Evolutionary conservation across 2,888 invertebrate genomes (phyloP), one percentile per base, ranked within the genome.

Genomic region (Netelia virgata): DNA sequence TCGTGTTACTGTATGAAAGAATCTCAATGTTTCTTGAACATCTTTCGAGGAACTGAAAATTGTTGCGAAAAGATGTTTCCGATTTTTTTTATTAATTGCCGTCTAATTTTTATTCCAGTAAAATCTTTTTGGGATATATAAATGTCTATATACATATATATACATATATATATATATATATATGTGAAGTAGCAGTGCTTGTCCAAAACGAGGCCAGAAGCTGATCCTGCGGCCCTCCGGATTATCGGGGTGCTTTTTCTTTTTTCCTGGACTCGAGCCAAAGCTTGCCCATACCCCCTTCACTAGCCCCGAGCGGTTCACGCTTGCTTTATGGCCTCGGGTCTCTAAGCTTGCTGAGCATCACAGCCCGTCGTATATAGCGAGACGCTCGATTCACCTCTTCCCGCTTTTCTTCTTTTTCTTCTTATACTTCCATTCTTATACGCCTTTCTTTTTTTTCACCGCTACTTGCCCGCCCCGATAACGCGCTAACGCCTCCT

Each of bases 251-350:
- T 88, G 90, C 77, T 76, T 81, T 70, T 72, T 70, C 77, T 73
- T 79, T 73, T 88, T 90, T 89, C 87, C 90, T 93, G 92, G 91
- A 91, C 36, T 61, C 78, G 84, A 83, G 92, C 92, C 93, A 93
- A 87, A 89, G 81, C 79, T 83, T 59, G 76, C 76, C 76, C 76
- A 66, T 68, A 53, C 78, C 36, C 72, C 16, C 57, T 50, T 41
- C 69, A 66, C 78, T 64, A 82, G 82, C 78, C 84, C 82, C 70
- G 59, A 84, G 61, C 82, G 55, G 82, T 84, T 75, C 77, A 28
- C 82, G 79, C 79, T 85, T 85, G 84, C 82, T 85, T 85, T 85
- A 85, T 85, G 82, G 79, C 70, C 59, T 68, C 73, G 63, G 55
- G 69, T 61, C 28, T 43, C 77, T 50, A 68, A 68, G 47, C 64